Base-by-base conservation (phyloP, 2,797 vertebrate genomes). In the Sebastiscus tertius region DNA sequence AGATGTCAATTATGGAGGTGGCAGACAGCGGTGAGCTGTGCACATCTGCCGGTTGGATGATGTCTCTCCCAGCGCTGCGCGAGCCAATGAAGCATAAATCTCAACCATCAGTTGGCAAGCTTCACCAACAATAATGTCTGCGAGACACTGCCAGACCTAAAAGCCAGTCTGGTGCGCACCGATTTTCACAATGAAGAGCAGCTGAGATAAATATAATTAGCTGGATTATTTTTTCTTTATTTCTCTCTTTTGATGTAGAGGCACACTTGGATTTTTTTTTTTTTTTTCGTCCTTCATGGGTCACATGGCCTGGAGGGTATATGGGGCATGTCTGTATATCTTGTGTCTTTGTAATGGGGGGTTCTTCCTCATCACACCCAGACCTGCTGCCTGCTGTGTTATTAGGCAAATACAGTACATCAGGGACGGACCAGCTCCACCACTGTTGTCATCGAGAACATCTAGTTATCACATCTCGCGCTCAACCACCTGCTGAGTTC, bases 401-500 rank as follows among this genome's bases (percentile, higher is more conserved):
- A 94, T 94, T 94, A 94, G 86, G 85, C 85, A 93, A 93, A 91
- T 85, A 77, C 89, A 90, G 90, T 91, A 84, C 92, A 92, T 93
- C 84, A 84, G 92, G 83, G 91, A 92, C 77, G 67, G 90, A 81
- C 81, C 81, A 68, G 86, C 92, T 92, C 83, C 90, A 88, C 86
- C 87, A 79, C 87, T 62, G 91, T 92, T 95, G 93, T 95, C 93
- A 91, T 89, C 31, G 78, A 88, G 92, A 94, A 94, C 94, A 95
- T 95, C 95, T 95, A 95, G 96, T 96, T 95, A 95, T 95, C 92
- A 86, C 92, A 86, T 95, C 93, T 95, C 27, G 80, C 26, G 84
- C 92, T 95, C 89, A 87, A 89, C 92, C 94, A 93, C 95, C 95
- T 93, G 92, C 95, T 94, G 95, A 93, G 96, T 95, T 95, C 94